A percentile compares a stretch with the other conserved stretches of the same genome.
Conservation (phyloP, 2,113 vertebrate genomes). For the Tetrax tetrax region DNA sequence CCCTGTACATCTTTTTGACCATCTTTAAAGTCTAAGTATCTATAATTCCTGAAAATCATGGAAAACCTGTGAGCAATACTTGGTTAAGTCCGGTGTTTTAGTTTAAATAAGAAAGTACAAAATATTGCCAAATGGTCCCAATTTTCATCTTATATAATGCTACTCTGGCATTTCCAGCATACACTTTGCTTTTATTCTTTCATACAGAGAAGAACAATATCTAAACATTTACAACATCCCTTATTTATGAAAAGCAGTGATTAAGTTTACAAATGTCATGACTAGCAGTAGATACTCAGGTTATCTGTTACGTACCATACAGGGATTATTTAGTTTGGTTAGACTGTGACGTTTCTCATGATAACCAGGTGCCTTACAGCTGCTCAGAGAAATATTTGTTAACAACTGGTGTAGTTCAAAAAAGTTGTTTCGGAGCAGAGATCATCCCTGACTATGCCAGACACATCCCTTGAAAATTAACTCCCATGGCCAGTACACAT, state of each 20-base stretch:
- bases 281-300: neutral
- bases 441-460: neutral
- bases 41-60: neutral
- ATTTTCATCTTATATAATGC: neutral
- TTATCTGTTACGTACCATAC: neutral
- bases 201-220: neutral
- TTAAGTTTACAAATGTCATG: neutral
- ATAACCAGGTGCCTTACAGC: neutral
- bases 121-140: neutral
- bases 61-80: neutral
- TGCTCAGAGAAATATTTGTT: conserved; percentile 12
- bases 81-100: neutral
- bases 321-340: neutral
- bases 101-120: neutral
- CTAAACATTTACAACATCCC: neutral
- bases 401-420: neutral
- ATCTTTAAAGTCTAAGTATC: neutral
- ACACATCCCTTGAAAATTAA: neutral
- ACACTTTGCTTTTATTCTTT: neutral
- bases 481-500: neutral
- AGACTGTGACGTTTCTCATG: neutral
- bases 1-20: neutral
- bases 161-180: neutral
- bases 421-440: neutral
- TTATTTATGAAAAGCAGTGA: neutral